Evolutionary conservation across 1,140 invertebrate genomes (phyloP), one percentile per base, ranked within the genome.

Genomic region (Fopius arisanus): DNA sequence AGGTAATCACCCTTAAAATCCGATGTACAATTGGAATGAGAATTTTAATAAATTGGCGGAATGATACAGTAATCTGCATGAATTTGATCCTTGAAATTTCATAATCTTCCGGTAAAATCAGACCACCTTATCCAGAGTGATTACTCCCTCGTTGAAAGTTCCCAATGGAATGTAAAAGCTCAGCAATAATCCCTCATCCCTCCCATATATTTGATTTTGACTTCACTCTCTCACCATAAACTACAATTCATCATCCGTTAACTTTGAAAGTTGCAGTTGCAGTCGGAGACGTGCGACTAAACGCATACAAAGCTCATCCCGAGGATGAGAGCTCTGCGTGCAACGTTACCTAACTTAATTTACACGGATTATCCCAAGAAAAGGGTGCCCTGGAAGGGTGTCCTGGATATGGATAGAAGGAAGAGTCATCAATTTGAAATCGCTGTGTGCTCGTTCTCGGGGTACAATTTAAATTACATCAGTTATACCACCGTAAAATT

Each of bases 381-480:
- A 37, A 37, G 33, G 33, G 33, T 37, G 33, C 12, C n/a, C 7
- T 37, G 33, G 33, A 37, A 37, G 33, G 33, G n/a, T n/a, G n/a
- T 37, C 9, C 7, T 3, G 33, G 33, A 37, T n/a, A n/a, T 37
- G 33, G 33, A 37, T 37, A 37, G 33, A 37, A 37, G 33, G 33
- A 37, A 37, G 33, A 37, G 48, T 67, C n/a, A 48, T 67, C 65
- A 54, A 73, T 73, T 59, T 67, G 66, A 37, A 73, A 67, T 73
- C 43, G 41, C 59, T 59, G 54, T 40, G 23, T 10, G 70, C 65
- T 73, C 71, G 65, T 73, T 73, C 71, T 67, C 71, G 71, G 23
- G 65, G 71, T 73, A 73, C 71, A 73, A 73, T 73, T 73, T 67
- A 73, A 73, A 73, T 73, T 73, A 73, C 71, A 73, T 73, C 71